These are phyloP conservation scores for Chrysina gloriosa DNA, from an alignment of 2,888 invertebrate species.

Conservation along the genomic window DNA sequence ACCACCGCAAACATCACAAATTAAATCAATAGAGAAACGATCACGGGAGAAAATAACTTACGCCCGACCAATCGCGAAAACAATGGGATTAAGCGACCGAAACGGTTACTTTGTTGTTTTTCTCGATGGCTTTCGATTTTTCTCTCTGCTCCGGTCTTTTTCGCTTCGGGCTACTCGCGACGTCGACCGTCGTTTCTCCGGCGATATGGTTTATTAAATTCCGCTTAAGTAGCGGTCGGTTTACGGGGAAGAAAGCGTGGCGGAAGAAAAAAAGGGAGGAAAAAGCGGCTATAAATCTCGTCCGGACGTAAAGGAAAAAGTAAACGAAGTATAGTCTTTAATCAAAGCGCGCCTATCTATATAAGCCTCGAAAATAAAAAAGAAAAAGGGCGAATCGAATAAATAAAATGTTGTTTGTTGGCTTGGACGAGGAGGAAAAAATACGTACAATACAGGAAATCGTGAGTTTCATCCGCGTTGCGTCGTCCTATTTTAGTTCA, in stretches of 20 bases:
- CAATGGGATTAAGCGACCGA: slow-evolving; percentile 33
- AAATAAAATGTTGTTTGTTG: too few species aligned
- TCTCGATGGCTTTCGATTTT: slow-evolving; percentile 33
- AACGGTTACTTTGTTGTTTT: slow-evolving; percentile 30
- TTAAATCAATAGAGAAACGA: slow-evolving; percentile 23
- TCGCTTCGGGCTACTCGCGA: background rate
- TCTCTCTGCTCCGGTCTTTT: slow-evolving; percentile 1
- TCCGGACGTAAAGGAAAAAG: background rate
- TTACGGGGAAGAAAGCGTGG: background rate
- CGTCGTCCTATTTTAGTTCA: too few species aligned
- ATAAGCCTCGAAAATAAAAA: too few species aligned
- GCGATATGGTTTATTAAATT: slow-evolving; percentile 35
- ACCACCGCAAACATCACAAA: slow-evolving; percentile 29
- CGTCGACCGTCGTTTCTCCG: background rate
- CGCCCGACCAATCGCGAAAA: slow-evolving; percentile 23
- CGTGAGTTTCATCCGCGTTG: too few species aligned
- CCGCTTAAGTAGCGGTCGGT: slow-evolving; percentile 17
- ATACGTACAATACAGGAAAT: too few species aligned
- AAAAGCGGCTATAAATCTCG: background rate
- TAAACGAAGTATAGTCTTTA: too few species aligned
- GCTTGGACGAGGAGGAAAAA: too few species aligned
- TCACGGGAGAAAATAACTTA: background rate
- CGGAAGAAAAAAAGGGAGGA: background rate
- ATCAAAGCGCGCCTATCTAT: too few species aligned
- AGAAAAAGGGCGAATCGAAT: too few species aligned